Evolutionary conservation across 2,113 vertebrate genomes (phyloP).

Genomic region (Bombycilla garrulus): DNA sequence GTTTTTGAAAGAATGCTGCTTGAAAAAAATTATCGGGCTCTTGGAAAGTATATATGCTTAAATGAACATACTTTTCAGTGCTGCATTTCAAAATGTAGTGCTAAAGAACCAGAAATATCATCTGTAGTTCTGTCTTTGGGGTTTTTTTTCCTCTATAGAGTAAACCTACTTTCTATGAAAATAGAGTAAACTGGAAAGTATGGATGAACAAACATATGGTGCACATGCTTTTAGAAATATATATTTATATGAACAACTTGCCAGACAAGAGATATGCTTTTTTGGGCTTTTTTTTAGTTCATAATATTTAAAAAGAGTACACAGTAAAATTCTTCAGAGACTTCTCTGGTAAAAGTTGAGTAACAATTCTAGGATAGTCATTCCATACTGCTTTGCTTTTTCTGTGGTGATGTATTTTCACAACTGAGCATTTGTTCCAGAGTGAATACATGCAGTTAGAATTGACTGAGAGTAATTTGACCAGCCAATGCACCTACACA

Average conservation of each 20-base stretch:
- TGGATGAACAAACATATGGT: not conserved
- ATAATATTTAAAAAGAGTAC: not conserved
- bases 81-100: not conserved
- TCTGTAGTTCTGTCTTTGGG: not conserved
- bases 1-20: not conserved
- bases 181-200: not conserved
- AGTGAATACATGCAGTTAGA: not conserved
- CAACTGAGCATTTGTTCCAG: accelerated
- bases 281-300: not conserved
- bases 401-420: not conserved
- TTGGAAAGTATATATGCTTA: not conserved
- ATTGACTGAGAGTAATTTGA: not conserved
- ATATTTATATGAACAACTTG: not conserved
- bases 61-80: not conserved
- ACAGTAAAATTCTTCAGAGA: not conserved
- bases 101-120: not conserved
- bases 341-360: not conserved
- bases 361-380: not conserved
- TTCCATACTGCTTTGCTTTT: not conserved
- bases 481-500: not conserved
- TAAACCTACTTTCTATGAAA: not conserved
- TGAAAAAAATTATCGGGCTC: not conserved
- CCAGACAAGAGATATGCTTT: not conserved
- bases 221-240: not conserved
- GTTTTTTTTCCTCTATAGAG: accelerated